Conservation (phyloP, 2,113 vertebrate species). For the Mesoclemmys tuberculata region DNA sequence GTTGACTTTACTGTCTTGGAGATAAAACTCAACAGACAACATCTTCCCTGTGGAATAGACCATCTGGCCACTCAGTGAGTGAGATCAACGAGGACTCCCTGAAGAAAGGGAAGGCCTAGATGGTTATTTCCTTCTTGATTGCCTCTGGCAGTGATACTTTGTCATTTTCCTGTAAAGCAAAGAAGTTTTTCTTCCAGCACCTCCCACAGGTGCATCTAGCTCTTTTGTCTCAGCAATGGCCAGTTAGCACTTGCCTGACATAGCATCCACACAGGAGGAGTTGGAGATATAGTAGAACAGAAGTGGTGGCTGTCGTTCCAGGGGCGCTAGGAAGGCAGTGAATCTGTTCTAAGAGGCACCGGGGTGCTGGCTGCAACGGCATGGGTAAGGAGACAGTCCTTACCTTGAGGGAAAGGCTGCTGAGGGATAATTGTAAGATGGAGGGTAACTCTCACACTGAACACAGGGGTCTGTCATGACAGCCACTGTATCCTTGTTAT, state of each 20-base stretch:
- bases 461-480: background rate
- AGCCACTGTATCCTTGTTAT: background rate
- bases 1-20: background rate
- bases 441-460: background rate
- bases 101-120: background rate
- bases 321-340: background rate
- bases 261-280: background rate
- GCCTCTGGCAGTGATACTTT: background rate
- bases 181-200: background rate
- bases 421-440: background rate
- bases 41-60: background rate
- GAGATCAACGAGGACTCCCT: background rate
- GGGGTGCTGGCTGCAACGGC: background rate
- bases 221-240: background rate
- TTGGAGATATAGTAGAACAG: background rate
- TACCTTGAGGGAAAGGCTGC: background rate
- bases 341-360: background rate
- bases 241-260: background rate
- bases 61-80: background rate
- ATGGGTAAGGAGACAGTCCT: background rate
- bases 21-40: background rate
- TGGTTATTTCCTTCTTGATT: background rate
- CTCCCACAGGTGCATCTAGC: background rate
- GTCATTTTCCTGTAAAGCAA: background rate
- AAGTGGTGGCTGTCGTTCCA: background rate